Percentiles rank a stretch among this genome's conserved stretches.
Conservation (phyloP, 2,888 invertebrate genomes). For the Zootermopsis nevadensis region DNA sequence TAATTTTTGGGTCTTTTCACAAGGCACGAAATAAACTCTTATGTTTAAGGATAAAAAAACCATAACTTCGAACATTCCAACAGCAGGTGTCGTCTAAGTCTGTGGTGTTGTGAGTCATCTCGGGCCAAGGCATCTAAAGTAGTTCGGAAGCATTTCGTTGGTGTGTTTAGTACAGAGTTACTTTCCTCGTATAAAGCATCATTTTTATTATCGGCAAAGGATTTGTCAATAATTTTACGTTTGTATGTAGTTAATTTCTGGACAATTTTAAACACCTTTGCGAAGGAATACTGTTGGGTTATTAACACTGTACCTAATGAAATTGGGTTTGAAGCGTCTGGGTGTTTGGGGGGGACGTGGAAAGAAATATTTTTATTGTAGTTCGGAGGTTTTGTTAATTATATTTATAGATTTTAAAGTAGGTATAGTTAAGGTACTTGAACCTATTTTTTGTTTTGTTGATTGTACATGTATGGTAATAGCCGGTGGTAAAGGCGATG, state of each 20-base stretch:
- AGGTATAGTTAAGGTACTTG: background rate
- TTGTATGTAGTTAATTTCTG: too few species aligned
- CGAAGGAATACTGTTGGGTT: conserved; percentile 46
- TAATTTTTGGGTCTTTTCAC: too few species aligned
- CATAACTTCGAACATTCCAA: conserved; percentile 39
- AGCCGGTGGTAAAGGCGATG: conserved; percentile 48
- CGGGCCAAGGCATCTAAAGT: conserved; percentile 31
- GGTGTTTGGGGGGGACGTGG: conserved; percentile 23
- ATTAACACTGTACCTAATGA: conserved; percentile 45
- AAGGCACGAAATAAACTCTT: too few species aligned
- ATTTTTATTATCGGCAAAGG: background rate
- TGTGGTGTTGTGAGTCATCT: conserved; percentile 45
- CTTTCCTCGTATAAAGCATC: background rate
- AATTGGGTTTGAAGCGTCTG: conserved; percentile 44
- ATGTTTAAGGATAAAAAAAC: too few species aligned
- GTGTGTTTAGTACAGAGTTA: background rate
- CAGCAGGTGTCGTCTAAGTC: conserved; percentile 46
- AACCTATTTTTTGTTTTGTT: background rate
- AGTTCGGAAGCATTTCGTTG: conserved; percentile 27
- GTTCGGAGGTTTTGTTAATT: background rate
- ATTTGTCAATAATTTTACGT: background rate
- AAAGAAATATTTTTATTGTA: background rate
- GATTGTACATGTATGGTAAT: background rate
- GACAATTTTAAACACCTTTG: background rate
- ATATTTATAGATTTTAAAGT: background rate